A percentile compares a stretch with the other conserved stretches of the same genome.
phyloP scores from a whole-genome alignment of 2,797 vertebrate species.

The Hypotaenidia philippensis region DNA sequence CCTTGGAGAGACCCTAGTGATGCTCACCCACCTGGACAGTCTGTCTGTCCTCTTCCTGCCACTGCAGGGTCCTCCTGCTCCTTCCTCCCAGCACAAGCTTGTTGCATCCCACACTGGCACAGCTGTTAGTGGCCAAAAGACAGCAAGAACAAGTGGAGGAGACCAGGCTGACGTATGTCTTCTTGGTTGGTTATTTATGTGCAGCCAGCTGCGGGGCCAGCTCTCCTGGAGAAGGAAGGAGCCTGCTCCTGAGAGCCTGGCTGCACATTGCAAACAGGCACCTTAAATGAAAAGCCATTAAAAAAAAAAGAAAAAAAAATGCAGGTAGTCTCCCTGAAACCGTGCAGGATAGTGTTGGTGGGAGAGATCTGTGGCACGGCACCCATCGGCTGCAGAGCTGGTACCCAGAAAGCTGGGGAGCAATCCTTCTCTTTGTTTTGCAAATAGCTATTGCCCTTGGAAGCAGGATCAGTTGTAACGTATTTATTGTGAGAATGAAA shows the following conservation, averaged over 20 bases:
- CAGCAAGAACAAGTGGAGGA: neutral
- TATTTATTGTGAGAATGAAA: slow-evolving; percentile 46
- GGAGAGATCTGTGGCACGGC: neutral
- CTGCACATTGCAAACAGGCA: neutral
- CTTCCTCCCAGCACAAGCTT: neutral
- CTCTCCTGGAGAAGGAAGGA: neutral
- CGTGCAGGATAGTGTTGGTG: neutral
- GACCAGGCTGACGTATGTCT: neutral
- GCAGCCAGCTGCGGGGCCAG: neutral
- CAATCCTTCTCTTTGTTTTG: slow-evolving; percentile 12
- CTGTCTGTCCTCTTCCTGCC: neutral
- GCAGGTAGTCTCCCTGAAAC: neutral
- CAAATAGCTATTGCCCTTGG: slow-evolving; percentile 37
- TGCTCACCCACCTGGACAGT: neutral
- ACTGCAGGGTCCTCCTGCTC: neutral
- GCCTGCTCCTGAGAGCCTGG: neutral
- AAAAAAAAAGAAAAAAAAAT: neutral
- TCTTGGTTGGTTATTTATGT: neutral
- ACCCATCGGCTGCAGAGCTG: neutral
- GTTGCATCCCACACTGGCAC: rapidly evolving
- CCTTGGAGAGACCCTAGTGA: neutral
- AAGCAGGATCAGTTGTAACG: slow-evolving; percentile 30
- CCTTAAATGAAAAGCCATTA: neutral
- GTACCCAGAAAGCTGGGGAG: slow-evolving; percentile 7
- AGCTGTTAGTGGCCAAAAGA: neutral